These are phyloP conservation scores for Ceratothoa steindachneri DNA, from an alignment of 2,888 invertebrate species.

Conservation along the genomic window DNA sequence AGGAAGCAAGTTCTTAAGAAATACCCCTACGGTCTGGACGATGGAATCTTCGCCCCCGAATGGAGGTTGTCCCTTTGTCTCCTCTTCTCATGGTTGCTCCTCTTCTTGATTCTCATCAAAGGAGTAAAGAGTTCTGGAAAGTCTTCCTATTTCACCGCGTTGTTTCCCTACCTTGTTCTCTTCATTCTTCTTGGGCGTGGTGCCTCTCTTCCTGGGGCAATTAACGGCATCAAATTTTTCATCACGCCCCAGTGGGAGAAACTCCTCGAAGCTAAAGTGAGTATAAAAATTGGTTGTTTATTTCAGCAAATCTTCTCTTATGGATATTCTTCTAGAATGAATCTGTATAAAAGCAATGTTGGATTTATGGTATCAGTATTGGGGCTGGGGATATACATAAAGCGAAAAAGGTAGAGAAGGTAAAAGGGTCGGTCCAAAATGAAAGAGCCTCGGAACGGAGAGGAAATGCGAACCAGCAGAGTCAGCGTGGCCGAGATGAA, in stretches of 20 bases:
- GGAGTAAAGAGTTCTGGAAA: constrained; percentile 76
- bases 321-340: too few relatives aligned
- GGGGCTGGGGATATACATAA: too few relatives aligned
- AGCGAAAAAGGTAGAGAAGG: too few relatives aligned
- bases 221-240: constrained; percentile 71
- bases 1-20: constrained; percentile 33
- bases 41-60: constrained; percentile 47
- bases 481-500: too few relatives aligned
- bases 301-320: not conserved
- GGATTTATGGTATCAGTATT: too few relatives aligned
- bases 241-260: constrained; percentile 73
- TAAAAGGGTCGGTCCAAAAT: too few relatives aligned
- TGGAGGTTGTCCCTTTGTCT: constrained; percentile 58
- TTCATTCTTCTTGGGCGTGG: constrained; percentile 67
- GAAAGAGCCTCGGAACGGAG: too few relatives aligned
- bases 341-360: too few relatives aligned
- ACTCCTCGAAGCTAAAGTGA: constrained; percentile 65
- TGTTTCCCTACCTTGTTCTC: constrained; percentile 58
- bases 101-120: constrained; percentile 63
- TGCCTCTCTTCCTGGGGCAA: constrained; percentile 65
- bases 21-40: constrained; percentile 38
- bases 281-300: constrained; percentile 48
- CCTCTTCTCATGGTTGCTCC: constrained; percentile 55
- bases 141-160: constrained; percentile 73
- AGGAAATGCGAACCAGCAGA: too few relatives aligned